Evolutionary conservation across 1,140 invertebrate genomes (phyloP), one percentile per base, ranked within the genome.

Genomic region (Geopemphigus sp.): DNA sequence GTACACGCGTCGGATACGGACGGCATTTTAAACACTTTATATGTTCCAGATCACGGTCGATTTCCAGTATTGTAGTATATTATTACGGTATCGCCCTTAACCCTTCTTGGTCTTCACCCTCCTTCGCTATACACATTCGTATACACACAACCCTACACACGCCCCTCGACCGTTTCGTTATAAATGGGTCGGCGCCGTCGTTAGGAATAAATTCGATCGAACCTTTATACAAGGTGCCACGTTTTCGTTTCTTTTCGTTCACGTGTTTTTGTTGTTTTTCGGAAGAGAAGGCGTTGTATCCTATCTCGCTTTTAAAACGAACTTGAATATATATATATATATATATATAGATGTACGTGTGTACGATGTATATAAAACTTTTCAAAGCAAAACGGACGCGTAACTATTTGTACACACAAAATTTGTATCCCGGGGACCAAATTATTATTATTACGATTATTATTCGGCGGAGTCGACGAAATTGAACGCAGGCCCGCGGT

Each of bases 171-270:
- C 8, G 32, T 8, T 8, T 26, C n/a, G 17, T 1, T 32, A 50
- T 50, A 24, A 72, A 53, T 72, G 17, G 68, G 68, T 72, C 68
- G 53, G 68, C 17, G 24, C 24, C 24, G 50, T 53, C 68, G 68
- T 72, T 22, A 22, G 17, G 24, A 54, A 54, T 54, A 53, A 72
- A 72, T 29, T 29, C 68, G 47, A 72, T 72, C 47, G 26, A 72
- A 72, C 17, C 32, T 39, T 39, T 39, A 39, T 39, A 39, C 32
- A 39, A 39, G 32, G 32, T 26, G 19, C 54, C n/a, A 29, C 47
- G 12, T 29, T 24, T 54, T 72, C 26, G 24, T 50, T 68, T 54
- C 15, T 63, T 24, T 24, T 50, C 47, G 47, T 57, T 24, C 8
- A 39, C 8, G 32, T 39, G 32, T 39, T 57, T 57, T 24, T 24